Percentiles rank a stretch among this genome's conserved stretches.
These are phyloP conservation scores for Actenoides lindsayi DNA, from an alignment of 2,113 vertebrate species.

Conservation along the genomic window DNA sequence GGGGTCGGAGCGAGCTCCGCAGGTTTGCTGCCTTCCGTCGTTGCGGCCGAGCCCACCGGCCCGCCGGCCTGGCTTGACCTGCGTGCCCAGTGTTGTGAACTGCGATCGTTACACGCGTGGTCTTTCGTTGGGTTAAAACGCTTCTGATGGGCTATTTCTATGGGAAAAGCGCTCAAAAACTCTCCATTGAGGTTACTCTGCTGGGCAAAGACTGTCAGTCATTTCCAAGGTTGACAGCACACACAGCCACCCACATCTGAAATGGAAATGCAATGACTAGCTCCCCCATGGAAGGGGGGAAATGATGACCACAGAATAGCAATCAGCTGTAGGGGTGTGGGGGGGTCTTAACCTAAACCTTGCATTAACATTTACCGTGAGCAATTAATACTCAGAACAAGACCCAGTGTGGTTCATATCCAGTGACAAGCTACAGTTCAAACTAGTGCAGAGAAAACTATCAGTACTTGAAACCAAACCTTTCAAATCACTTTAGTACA, in stretches of 20 bases:
- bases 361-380: background rate
- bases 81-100: background rate
- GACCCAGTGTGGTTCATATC: fast-evolving
- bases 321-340: fast-evolving
- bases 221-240: fast-evolving
- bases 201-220: background rate
- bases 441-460: fast-evolving
- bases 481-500: background rate
- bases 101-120: background rate
- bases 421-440: fast-evolving
- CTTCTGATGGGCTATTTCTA: fast-evolving
- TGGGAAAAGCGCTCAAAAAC: too few relatives aligned
- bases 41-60: background rate
- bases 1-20: too few relatives aligned
- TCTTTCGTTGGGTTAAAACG: too few relatives aligned
- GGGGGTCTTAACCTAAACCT: background rate
- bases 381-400: background rate
- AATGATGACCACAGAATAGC: fast-evolving
- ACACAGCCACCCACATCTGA: fast-evolving
- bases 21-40: too few relatives aligned
- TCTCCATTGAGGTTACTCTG: too few relatives aligned
- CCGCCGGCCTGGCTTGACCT: background rate
- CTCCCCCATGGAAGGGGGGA: fast-evolving
- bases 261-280: fast-evolving
- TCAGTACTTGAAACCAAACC: background rate